phyloP scores from a whole-genome alignment of 2,888 invertebrate genomes.

The Platerodrilus igneus region DNA sequence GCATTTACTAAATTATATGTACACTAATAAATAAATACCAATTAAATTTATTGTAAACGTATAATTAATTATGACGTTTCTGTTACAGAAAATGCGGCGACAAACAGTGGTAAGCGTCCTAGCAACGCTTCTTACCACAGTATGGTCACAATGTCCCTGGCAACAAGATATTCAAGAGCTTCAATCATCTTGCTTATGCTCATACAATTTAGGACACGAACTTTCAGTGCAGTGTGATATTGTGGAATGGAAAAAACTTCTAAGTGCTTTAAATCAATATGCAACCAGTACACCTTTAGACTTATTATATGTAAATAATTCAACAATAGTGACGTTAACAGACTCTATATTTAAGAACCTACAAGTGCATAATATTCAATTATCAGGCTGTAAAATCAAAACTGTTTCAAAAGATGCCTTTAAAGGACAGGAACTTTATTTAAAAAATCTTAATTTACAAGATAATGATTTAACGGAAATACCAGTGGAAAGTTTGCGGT shows the following conservation, averaged over 20 bases:
- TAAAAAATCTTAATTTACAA: conserved; percentile 81
- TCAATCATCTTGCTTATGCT: conserved; percentile 82
- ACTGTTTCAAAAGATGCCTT: conserved; percentile 71
- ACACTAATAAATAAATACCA: too few species aligned
- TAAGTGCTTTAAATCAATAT: conserved; percentile 68
- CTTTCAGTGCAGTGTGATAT: conserved; percentile 87
- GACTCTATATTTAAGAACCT: conserved; percentile 66
- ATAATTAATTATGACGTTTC: too few species aligned
- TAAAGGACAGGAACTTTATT: conserved; percentile 71
- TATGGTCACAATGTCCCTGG: conserved; percentile 79
- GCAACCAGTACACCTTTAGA: conserved; percentile 67
- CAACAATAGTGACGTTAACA: conserved; percentile 65
- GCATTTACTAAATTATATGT: too few species aligned
- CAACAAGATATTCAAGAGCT: conserved; percentile 68
- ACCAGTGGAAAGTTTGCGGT: conserved; percentile 67
- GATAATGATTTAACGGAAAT: conserved; percentile 77
- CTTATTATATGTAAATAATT: conserved; percentile 84
- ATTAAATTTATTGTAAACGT: too few species aligned
- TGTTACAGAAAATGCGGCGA: conserved; percentile 43
- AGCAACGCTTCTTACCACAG: conserved; percentile 29
- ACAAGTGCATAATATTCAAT: conserved; percentile 75
- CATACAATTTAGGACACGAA: conserved; percentile 78
- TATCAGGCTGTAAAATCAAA: conserved; percentile 76
- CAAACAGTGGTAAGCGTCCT: conserved; percentile 34
- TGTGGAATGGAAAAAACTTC: conserved; percentile 73